Evolutionary conservation across 2,113 vertebrate genomes (phyloP).

Genomic region (Daphoenositta chrysoptera): DNA sequence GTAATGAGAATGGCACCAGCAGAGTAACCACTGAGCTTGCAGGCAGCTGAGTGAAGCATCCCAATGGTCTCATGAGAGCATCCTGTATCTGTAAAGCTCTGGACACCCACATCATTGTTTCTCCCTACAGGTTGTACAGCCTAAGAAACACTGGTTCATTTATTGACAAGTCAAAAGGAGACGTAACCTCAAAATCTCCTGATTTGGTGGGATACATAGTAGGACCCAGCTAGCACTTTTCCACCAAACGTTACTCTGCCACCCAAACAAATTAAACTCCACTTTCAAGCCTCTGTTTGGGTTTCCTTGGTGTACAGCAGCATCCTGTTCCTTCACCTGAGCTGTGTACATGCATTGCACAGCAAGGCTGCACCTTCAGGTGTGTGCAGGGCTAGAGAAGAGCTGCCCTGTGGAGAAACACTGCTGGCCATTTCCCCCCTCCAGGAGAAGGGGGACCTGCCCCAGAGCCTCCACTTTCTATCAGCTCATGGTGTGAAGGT

Average conservation of each 20-base stretch:
- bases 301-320: not conserved
- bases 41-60: not conserved
- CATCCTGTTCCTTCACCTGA: not conserved
- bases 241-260: not conserved
- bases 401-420: not conserved
- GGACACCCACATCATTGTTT: rapidly evolving
- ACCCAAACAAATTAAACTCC: not conserved
- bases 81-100: not conserved
- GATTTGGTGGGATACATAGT: not conserved
- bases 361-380: not conserved
- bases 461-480: not conserved
- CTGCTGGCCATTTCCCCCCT: not conserved
- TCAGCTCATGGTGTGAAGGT: rapidly evolving
- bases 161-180: not conserved
- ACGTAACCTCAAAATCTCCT: not conserved
- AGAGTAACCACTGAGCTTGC: not conserved
- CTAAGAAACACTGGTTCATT: not conserved
- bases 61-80: rapidly evolving
- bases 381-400: rapidly evolving
- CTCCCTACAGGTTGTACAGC: not conserved
- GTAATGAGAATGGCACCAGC: not conserved
- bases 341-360: not conserved
- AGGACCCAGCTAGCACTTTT: not conserved
- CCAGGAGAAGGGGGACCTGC: not conserved
- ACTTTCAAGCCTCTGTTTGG: not conserved